Conservation (phyloP, 2,888 invertebrate genomes). For the Macrosiphum euphorbiae region DNA sequence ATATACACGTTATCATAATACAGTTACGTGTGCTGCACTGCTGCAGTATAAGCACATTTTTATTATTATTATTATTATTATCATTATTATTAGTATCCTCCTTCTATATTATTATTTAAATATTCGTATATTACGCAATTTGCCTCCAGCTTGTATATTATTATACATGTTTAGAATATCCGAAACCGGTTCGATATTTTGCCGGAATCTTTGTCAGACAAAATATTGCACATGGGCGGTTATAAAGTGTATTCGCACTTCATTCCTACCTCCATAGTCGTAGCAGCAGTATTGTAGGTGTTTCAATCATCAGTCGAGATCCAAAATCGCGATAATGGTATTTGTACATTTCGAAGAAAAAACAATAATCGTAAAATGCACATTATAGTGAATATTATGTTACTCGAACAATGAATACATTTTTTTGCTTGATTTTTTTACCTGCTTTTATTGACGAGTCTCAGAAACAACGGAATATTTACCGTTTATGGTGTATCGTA, state of each 20-base stretch:
- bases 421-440: not conserved
- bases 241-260: not conserved
- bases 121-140: not conserved
- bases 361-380: constrained; percentile 9
- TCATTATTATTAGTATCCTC: not conserved
- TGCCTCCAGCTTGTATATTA: not conserved
- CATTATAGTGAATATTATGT: not conserved
- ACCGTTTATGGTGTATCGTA: not conserved
- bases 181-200: constrained; percentile 17
- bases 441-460: not conserved
- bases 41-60: not conserved
- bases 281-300: not conserved
- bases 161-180: not conserved
- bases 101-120: not conserved
- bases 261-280: not conserved
- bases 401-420: not conserved
- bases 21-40: too few species aligned
- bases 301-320: constrained; percentile 6
- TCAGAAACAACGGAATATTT: not conserved
- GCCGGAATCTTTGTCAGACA: not conserved
- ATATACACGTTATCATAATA: not conserved
- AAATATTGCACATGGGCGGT: not conserved
- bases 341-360: not conserved
- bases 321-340: not conserved
- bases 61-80: not conserved